Evolutionary conservation across 2,113 vertebrate genomes (phyloP).

Genomic region (Entosphenus tridentatus): DNA sequence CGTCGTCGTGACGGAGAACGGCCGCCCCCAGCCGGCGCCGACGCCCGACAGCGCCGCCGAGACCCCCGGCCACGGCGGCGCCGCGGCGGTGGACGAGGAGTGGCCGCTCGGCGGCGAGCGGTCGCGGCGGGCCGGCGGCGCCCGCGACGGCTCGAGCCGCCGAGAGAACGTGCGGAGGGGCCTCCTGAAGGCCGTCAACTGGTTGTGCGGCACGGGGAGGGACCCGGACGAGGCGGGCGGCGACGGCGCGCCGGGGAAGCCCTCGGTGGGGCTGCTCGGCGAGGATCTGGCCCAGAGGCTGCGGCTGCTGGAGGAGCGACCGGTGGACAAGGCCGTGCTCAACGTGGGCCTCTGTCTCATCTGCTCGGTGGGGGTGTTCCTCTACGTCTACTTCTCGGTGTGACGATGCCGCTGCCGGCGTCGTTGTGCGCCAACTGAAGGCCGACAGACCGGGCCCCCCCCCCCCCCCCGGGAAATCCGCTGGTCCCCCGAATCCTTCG

Average conservation of each 20-base stretch:
- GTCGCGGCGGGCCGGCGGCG: too few relatives aligned
- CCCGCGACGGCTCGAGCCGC: background rate
- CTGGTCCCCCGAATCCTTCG: too few relatives aligned
- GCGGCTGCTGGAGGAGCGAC: conserved; percentile 69
- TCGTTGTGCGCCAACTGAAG: too few relatives aligned
- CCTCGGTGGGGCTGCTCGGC: conserved; percentile 57
- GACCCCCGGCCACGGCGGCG: too few relatives aligned
- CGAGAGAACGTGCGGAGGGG: conserved; percentile 32
- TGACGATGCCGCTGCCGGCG: conserved; percentile 12
- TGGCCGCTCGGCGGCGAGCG: too few relatives aligned
- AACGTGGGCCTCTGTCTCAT: conserved; percentile 49
- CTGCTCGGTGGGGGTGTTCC: conserved; percentile 63
- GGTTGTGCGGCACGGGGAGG: conserved; percentile 26
- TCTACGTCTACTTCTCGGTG: conserved; percentile 91
- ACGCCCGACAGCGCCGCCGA: too few relatives aligned
- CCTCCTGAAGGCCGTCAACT: conserved; percentile 42
- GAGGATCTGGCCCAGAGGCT: conserved; percentile 40
- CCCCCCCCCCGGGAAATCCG: too few relatives aligned
- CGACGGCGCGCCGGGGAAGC: conserved; percentile 23
- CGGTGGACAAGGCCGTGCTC: conserved; percentile 45
- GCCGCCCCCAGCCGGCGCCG: too few relatives aligned
- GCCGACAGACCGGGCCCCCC: too few relatives aligned
- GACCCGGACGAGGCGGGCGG: conserved; percentile 19
- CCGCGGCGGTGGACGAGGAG: too few relatives aligned
- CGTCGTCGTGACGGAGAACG: too few relatives aligned